Evolutionary conservation across 2,113 vertebrate genomes (phyloP), one percentile per base, ranked within the genome.

Genomic region (Hypomesus transpacificus): DNA sequence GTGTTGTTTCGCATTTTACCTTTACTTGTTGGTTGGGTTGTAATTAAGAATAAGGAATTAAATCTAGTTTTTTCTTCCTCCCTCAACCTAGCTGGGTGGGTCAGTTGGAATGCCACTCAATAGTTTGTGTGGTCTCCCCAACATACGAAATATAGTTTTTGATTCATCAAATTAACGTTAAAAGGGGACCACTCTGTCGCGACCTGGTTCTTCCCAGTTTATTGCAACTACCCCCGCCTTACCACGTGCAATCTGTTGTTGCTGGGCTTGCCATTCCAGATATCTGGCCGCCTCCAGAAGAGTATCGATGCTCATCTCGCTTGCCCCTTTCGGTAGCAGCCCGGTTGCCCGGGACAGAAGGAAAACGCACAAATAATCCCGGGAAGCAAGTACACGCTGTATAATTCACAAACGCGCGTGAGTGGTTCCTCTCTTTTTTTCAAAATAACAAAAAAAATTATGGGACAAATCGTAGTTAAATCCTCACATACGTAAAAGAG

Each of bases 261-360:
- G 95, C 93, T 97, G 94, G 87, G 94, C 94, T 90, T 98, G 95
- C 95, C 94, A 96, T 93, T 98, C 96, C 91, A 98, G 90, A 86
- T 94, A 98, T 87, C 95, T 91, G 92, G 96, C 96, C 87, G 95
- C 96, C 90, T 96, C 95, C 90, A 98, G 78, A 75, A 98, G 92
- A 65, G 94, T 98, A 83, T 98, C 95, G 92, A 98, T 96, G 93
- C 95, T 98, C 96, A 97, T 98, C 78, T 90, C 93, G 88, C 78
- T 81, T 83, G 77, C 84, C 77, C 83, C 77, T 79, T 68, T 74
- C 80, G 86, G 79, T 86, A 80, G 81, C 80, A 71, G 83, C 84
- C 87, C 84, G 87, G 85, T 85, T 81, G 78, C 86, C 85, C 86
- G 80, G 86, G 87, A 86, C 80, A 73, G 75, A 82, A 71, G 57